Percentiles rank a stretch among this genome's conserved stretches.
These are phyloP conservation scores for Sylvia atricapilla DNA, from an alignment of 2,113 vertebrate genomes.

Conservation along the genomic window DNA sequence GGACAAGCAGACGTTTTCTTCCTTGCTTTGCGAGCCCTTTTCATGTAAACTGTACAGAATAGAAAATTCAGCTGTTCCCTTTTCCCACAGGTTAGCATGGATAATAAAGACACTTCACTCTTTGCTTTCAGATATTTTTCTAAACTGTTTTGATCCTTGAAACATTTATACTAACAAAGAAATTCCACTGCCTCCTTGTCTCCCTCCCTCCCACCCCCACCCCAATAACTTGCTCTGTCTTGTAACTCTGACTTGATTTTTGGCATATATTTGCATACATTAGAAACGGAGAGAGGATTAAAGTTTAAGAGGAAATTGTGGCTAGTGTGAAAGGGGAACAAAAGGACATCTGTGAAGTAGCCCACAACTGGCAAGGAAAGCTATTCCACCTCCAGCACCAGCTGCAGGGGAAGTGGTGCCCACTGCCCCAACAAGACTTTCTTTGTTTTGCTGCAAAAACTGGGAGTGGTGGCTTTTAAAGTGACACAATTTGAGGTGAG, in stretches of 20 bases:
- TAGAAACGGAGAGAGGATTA: slow-evolving; percentile 66
- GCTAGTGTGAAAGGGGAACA: slow-evolving; percentile 73
- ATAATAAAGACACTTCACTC: neutral
- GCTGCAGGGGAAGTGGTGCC: slow-evolving; percentile 72
- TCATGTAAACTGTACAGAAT: neutral
- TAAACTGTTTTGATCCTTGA: slow-evolving; percentile 30
- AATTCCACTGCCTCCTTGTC: slow-evolving; percentile 28
- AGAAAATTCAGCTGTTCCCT: neutral
- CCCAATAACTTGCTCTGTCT: slow-evolving; percentile 46
- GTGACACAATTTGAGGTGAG: slow-evolving; percentile 49
- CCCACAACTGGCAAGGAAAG: slow-evolving; percentile 73
- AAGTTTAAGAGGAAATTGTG: slow-evolving; percentile 74
- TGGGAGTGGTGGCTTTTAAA: slow-evolving; percentile 61
- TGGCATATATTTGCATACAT: slow-evolving; percentile 71
- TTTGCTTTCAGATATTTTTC: slow-evolving; percentile 35
- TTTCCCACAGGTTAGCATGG: neutral
- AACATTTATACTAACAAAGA: slow-evolving; percentile 36
- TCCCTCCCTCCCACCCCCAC: neutral
- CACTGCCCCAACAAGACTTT: slow-evolving; percentile 64
- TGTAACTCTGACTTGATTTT: slow-evolving; percentile 56
- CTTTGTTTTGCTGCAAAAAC: slow-evolving; percentile 67
- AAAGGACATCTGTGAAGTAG: slow-evolving; percentile 75
- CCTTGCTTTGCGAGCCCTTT: neutral
- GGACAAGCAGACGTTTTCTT: neutral
- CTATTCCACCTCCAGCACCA: slow-evolving; percentile 74